Evolutionary conservation across 2,888 invertebrate species (phyloP), one percentile per base, ranked within the genome.

Genomic region (Rhamnusium bicolor): DNA sequence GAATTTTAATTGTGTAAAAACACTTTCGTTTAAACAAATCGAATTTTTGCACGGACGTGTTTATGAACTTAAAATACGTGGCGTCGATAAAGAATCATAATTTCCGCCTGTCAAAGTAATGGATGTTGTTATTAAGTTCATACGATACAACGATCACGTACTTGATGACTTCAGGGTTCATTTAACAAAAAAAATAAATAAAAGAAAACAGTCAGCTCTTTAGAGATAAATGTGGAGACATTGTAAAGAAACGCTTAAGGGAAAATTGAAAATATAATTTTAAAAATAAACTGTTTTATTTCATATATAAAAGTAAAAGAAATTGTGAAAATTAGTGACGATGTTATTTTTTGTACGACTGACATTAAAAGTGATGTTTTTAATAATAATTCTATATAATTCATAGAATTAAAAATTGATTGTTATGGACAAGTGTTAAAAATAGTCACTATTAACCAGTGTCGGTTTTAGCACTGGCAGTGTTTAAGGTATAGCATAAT

Each of bases 91-190:
- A 81, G 81, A 79, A 80, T 82, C 80, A 80, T 81, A 83, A 83
- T 83, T 83, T 83, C 83, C 83, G 80, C 77, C 79, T 81, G 83
- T 83, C 83, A 82, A 81, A 78, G 76, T 83, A 82, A 83, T 83
- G 82, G 83, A 83, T 83, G 83, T 81, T 79, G 83, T 81, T 83
- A 80, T 82, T 83, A 80, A 72, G 74, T 75, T 71, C 75, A 75
- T 78, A 76, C 76, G 77, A 78, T 74, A 78, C 74, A 77, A 76
- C 68, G 66, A 61, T 72, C 77, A 80, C 77, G 79, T 79, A 73
- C 67, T 77, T 77, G 78, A 77, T 78, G 79, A 73, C 71, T 79
- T 74, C 69, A 60, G 72, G 75, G 72, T 73, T 71, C 75, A 75
- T 76, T 77, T 74, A 62, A 60, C 70, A 77, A 72, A 73, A 74